phyloP scores from a whole-genome alignment of 2,113 vertebrate genomes.

The Coregonus clupeaformis region DNA sequence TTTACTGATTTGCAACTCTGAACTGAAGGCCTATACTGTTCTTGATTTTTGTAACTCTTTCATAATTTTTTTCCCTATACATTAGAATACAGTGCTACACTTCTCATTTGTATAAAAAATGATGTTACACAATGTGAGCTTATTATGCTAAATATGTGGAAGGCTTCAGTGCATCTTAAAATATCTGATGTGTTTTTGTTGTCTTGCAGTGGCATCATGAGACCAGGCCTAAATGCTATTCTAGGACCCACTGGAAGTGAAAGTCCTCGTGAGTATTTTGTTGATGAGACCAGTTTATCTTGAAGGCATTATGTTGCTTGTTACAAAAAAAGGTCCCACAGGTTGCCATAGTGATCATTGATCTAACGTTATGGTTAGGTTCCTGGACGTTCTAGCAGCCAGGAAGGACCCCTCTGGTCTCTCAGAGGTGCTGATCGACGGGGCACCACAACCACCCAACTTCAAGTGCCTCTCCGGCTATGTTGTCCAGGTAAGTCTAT shows the following conservation, averaged over 20 bases:
- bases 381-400: slow-evolving; percentile 80
- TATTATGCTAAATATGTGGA: too few relatives aligned
- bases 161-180: too few relatives aligned
- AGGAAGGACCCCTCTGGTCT: slow-evolving; percentile 77
- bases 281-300: too few relatives aligned
- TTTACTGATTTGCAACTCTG: too few relatives aligned
- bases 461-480: slow-evolving; percentile 95
- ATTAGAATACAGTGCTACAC: too few relatives aligned
- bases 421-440: slow-evolving; percentile 80
- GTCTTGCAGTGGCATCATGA: slow-evolving; percentile 92
- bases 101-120: too few relatives aligned
- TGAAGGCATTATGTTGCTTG: too few relatives aligned
- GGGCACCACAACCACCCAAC: slow-evolving; percentile 84
- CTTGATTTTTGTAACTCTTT: too few relatives aligned
- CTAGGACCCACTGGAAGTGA: slow-evolving; percentile 91
- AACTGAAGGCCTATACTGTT: too few relatives aligned
- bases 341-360: not conserved
- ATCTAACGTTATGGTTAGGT: slow-evolving; percentile 60
- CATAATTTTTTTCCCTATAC: too few relatives aligned
- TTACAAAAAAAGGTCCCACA: not conserved
- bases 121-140: too few relatives aligned
- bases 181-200: slow-evolving; percentile 12
- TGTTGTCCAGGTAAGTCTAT: slow-evolving; percentile 84
- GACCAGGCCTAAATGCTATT: slow-evolving; percentile 93
- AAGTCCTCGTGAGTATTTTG: slow-evolving; percentile 93